Evolutionary conservation across 2,113 vertebrate species (phyloP), one percentile per base, ranked within the genome.

Genomic region (Australoheros scitulus): DNA sequence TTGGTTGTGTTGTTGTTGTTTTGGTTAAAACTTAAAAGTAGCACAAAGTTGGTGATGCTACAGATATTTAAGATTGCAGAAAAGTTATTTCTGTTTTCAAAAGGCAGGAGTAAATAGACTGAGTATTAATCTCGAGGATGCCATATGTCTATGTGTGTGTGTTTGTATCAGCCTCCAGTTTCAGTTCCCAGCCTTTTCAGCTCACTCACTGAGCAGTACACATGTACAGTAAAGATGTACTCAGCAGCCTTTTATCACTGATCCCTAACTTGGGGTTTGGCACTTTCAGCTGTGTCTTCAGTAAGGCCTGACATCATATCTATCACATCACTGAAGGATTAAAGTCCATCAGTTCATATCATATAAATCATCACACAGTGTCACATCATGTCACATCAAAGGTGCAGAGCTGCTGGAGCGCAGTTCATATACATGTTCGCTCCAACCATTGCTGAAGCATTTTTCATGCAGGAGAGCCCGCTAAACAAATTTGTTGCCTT

Each of bases 241-340:
- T 76, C 57, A 52, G 70, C 70, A 50, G 11, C 36, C 22, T 77
- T 87, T 82, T 79, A 72, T 79, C 79, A 77, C 84, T 14, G 34
- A 41, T 84, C 14, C 3, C 52, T 72, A 61, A 57, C 43, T 77
- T 50, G 36, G 17, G 34, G 36, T 29, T 77, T 72, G 50, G n/a
- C 17, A 10, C 13, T 80, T 89, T 80, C 3, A n/a, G 0, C n/a
- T 56, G 24, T 20, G 15, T 79, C 38, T 41, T 65, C 32, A 41
- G 11, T 26, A 34, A 22, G 77, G 38, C 20, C 61, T 52, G 24
- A 63, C 36, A 56, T 70, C 50, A 41, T 61, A 4, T 52, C 17
- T 60, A n/a, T 80, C 72, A 43, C 55, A 22, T 64, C n/a, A 52
- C 7, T 38, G 47, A 18, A 56, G 34, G 7, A 50, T 34, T 13